Evolutionary conservation across 2,797 vertebrate genomes (phyloP).

Genomic region (Iguana delicatissima): DNA sequence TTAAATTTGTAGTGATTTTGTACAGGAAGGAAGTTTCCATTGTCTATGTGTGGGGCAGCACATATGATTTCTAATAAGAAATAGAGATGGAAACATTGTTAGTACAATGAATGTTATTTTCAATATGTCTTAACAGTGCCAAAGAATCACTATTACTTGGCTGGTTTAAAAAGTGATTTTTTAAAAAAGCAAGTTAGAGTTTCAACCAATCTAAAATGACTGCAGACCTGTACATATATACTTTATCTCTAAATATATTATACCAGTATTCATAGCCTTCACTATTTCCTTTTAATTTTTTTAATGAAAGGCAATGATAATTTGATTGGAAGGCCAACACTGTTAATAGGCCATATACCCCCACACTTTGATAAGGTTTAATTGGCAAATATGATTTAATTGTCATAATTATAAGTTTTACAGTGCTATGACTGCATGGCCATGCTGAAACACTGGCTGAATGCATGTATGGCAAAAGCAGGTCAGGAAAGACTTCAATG

Average conservation of each 20-base stretch:
- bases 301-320: neutral
- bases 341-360: too few relatives aligned
- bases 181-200: neutral
- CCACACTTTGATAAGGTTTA: too few relatives aligned
- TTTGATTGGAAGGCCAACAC: neutral
- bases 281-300: neutral
- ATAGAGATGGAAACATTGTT: neutral
- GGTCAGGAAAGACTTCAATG: too few relatives aligned
- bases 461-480: too few relatives aligned
- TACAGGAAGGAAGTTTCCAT: conserved; percentile 58
- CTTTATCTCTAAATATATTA: neutral
- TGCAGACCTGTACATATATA: neutral
- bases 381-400: too few relatives aligned
- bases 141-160: neutral
- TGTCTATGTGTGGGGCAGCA: conserved; percentile 60
- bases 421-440: too few relatives aligned
- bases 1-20: conserved; percentile 34
- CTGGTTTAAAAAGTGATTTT: neutral
- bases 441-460: too few relatives aligned
- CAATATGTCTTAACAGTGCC: neutral
- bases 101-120: neutral
- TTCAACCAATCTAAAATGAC: neutral
- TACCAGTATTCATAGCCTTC: neutral
- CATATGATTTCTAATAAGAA: conserved; percentile 68
- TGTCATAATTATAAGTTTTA: too few relatives aligned